These are phyloP conservation scores for Loripinus fragilis DNA, from an alignment of 2,888 invertebrate species.

Conservation along the genomic window DNA sequence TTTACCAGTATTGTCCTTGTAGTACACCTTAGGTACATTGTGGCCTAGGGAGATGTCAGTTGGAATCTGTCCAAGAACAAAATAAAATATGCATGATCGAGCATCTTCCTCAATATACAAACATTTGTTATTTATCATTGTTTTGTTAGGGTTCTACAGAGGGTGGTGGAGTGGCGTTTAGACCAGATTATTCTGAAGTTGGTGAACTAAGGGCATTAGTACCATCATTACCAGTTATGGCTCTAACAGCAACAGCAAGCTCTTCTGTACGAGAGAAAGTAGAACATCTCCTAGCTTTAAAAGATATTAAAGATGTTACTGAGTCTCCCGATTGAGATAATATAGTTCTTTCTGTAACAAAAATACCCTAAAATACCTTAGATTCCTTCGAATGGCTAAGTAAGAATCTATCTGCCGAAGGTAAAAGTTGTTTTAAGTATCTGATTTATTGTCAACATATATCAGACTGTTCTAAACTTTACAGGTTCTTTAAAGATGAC, in stretches of 20 bases:
- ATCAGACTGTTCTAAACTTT: no score
- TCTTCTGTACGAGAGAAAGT: background rate
- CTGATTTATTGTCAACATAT: no score
- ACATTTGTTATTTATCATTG: no score
- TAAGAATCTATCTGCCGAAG: background rate
- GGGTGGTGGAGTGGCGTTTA: background rate
- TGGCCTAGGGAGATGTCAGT: no score
- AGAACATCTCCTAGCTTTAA: background rate
- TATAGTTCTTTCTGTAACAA: background rate
- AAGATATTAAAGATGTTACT: background rate
- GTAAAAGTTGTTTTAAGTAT: no score
- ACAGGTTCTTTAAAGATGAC: no score
- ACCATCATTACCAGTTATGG: background rate
- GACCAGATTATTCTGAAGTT: constrained; percentile 8
- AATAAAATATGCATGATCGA: no score
- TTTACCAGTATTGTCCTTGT: no score
- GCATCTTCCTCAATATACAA: no score
- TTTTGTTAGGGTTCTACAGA: background rate
- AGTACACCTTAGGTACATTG: no score
- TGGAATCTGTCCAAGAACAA: no score
- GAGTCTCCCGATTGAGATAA: constrained; percentile 21
- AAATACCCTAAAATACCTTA: background rate
- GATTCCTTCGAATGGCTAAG: no score
- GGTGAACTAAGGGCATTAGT: constrained; percentile 11
- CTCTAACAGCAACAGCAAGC: constrained; percentile 23